Percentiles rank a stretch among this genome's conserved stretches.
Conservation (phyloP, 2,888 invertebrate genomes). For the Meiosimyza decipiens region DNA sequence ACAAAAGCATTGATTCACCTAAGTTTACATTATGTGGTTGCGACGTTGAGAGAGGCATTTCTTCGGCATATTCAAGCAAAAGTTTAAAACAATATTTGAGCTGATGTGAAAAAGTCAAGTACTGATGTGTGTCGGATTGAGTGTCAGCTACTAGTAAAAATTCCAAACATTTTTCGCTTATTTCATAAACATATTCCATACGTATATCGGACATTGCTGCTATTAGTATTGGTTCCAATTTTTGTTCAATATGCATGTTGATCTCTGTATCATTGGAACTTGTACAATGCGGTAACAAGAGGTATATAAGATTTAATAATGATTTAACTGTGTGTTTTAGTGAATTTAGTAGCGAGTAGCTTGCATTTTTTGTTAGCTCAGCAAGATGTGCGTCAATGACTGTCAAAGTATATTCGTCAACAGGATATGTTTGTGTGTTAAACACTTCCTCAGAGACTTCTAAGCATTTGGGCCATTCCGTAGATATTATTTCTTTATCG, state of each 20-base stretch:
- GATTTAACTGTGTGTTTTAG: slow-evolving; percentile 64
- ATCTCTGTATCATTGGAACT: slow-evolving; percentile 23
- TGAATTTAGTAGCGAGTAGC: slow-evolving; percentile 62
- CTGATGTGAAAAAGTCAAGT: slow-evolving; percentile 74
- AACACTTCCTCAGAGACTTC: slow-evolving; percentile 59
- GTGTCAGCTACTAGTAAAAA: slow-evolving; percentile 59
- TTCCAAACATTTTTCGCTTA: slow-evolving; percentile 73
- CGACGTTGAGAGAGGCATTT: slow-evolving; percentile 49
- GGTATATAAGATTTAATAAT: slow-evolving; percentile 59
- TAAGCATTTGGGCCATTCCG: slow-evolving; percentile 65
- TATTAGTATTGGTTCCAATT: slow-evolving; percentile 59
- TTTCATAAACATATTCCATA: slow-evolving; percentile 76
- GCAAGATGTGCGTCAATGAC: slow-evolving; percentile 65
- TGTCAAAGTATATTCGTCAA: slow-evolving; percentile 63
- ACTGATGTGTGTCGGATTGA: slow-evolving; percentile 73
- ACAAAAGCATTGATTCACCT: slow-evolving; percentile 61
- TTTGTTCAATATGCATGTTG: slow-evolving; percentile 51
- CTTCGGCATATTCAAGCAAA: slow-evolving; percentile 72
- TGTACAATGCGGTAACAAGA: slow-evolving; percentile 53
- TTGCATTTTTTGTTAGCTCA: slow-evolving; percentile 58
- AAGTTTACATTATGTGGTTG: slow-evolving; percentile 50
- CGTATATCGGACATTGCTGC: slow-evolving; percentile 82
- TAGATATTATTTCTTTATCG: slow-evolving; percentile 63
- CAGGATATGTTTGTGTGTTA: slow-evolving; percentile 61
- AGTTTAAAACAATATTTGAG: slow-evolving; percentile 77